phyloP scores from a whole-genome alignment of 2,113 vertebrate species.

The Chascanopsetta lugubris region DNA sequence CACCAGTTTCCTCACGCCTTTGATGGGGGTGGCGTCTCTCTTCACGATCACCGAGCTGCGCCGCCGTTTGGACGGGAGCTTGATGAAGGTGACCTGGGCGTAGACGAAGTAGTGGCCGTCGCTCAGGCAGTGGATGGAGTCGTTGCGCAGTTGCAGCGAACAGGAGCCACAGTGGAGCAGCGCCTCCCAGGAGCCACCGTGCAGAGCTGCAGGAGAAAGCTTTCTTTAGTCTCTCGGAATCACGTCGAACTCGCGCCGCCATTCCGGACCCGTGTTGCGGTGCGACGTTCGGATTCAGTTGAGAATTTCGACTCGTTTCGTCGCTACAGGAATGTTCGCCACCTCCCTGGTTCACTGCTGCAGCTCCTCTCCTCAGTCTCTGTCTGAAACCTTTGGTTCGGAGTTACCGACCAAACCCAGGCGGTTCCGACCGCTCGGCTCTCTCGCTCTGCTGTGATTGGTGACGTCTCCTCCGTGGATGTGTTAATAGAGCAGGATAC shows the following conservation, averaged over 20 bases:
- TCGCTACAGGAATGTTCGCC: too few species aligned
- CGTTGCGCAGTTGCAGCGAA: not conserved
- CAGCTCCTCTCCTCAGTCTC: not conserved
- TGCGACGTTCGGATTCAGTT: not conserved
- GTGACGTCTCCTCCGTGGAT: too few species aligned
- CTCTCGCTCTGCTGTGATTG: too few species aligned
- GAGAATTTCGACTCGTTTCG: too few species aligned
- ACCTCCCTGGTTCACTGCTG: too few species aligned
- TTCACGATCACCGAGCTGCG: slow-evolving; percentile 33
- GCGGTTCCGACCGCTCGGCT: too few species aligned
- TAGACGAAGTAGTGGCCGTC: slow-evolving; percentile 62
- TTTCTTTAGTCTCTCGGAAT: not conserved
- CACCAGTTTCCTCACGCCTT: accelerated
- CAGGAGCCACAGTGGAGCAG: accelerated
- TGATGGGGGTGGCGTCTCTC: accelerated
- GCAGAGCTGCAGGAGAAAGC: not conserved
- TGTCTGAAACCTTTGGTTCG: not conserved
- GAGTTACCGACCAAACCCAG: not conserved
- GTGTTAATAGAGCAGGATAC: too few species aligned
- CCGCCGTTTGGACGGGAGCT: accelerated
- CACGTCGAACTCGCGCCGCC: not conserved
- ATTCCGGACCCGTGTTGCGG: too few species aligned
- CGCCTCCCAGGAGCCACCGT: accelerated
- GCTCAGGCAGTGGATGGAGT: slow-evolving; percentile 26
- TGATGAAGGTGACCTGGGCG: slow-evolving; percentile 63